Evolutionary conservation across 2,888 invertebrate species (phyloP).

Genomic region (Quadroppia sp.): DNA sequence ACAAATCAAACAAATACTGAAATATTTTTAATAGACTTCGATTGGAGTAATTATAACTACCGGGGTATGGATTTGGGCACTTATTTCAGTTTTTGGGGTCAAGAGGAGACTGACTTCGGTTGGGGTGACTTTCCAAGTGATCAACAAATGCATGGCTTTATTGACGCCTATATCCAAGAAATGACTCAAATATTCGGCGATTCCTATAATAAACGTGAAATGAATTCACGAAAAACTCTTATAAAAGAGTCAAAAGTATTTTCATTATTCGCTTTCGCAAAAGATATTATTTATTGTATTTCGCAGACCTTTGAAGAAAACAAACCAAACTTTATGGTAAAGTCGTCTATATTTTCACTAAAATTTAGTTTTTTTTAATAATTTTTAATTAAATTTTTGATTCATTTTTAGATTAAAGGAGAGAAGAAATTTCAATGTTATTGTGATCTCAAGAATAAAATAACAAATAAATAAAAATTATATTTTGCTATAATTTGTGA

Average conservation of each 20-base stretch:
- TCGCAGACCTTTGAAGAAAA: not conserved
- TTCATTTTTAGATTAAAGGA: too few species aligned
- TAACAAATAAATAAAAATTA: too few species aligned
- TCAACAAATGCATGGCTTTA: slow-evolving; percentile 28
- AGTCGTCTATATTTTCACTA: too few species aligned
- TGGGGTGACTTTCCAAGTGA: slow-evolving; percentile 17
- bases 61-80: slow-evolving; percentile 31
- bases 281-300: slow-evolving; percentile 32
- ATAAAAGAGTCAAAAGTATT: slow-evolving; percentile 37
- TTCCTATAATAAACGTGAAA: not conserved
- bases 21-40: slow-evolving; percentile 33
- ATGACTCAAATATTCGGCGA: not conserved
- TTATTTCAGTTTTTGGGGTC: slow-evolving; percentile 23
- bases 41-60: slow-evolving; percentile 20
- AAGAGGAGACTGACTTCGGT: slow-evolving; percentile 32
- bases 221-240: slow-evolving; percentile 11
- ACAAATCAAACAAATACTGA: not conserved
- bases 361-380: too few species aligned
- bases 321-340: not conserved
- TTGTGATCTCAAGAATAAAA: too few species aligned
- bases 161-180: slow-evolving; percentile 30
- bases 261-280: not conserved
- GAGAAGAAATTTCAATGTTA: too few species aligned
- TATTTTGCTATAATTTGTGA: too few species aligned
- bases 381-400: too few species aligned